Evolutionary conservation across 2,888 invertebrate genomes (phyloP).

Genomic region (Stomorhina lunata): DNA sequence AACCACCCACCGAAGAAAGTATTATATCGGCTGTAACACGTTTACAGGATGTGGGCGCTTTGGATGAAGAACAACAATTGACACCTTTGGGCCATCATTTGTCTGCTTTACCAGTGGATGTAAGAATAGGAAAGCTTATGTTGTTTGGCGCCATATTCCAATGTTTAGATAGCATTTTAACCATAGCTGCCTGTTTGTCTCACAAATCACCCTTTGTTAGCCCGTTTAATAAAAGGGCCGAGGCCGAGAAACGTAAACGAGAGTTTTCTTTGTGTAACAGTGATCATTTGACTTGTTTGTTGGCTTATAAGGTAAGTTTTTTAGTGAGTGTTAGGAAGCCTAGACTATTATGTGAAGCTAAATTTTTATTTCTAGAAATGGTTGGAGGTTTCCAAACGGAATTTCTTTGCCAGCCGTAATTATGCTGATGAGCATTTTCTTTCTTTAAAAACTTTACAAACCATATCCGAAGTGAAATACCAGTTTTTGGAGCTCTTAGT

Average conservation of each 20-base stretch:
- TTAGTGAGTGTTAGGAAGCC: too few species aligned
- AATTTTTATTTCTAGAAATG: slow-evolving; percentile 83
- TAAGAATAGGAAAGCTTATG: slow-evolving; percentile 94
- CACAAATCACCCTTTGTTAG: slow-evolving; percentile 89
- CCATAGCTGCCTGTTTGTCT: slow-evolving; percentile 92
- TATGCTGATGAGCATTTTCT: slow-evolving; percentile 93
- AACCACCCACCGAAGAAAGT: slow-evolving; percentile 86
- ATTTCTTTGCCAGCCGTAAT: slow-evolving; percentile 86
- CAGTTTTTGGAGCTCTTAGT: slow-evolving; percentile 88
- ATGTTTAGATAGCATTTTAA: slow-evolving; percentile 95
- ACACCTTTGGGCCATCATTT: slow-evolving; percentile 94
- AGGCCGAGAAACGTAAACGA: slow-evolving; percentile 86
- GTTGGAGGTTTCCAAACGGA: slow-evolving; percentile 86
- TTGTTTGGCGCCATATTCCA: slow-evolving; percentile 93
- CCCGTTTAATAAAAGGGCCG: slow-evolving; percentile 86
- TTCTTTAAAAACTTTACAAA: slow-evolving; percentile 89
- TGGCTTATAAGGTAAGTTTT: slow-evolving; percentile 87
- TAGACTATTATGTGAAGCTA: too few species aligned
- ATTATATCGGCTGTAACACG: slow-evolving; percentile 86
- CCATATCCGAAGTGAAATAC: slow-evolving; percentile 92
- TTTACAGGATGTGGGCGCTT: slow-evolving; percentile 88
- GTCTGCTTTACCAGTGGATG: slow-evolving; percentile 93
- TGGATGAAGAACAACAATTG: slow-evolving; percentile 86
- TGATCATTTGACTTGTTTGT: slow-evolving; percentile 92
- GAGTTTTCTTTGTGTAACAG: slow-evolving; percentile 90